Percentiles rank a stretch among this genome's conserved stretches.
These are phyloP conservation scores for Odocoileus virginianus DNA, from an alignment of 2,113 vertebrate genomes.

Conservation along the genomic window DNA sequence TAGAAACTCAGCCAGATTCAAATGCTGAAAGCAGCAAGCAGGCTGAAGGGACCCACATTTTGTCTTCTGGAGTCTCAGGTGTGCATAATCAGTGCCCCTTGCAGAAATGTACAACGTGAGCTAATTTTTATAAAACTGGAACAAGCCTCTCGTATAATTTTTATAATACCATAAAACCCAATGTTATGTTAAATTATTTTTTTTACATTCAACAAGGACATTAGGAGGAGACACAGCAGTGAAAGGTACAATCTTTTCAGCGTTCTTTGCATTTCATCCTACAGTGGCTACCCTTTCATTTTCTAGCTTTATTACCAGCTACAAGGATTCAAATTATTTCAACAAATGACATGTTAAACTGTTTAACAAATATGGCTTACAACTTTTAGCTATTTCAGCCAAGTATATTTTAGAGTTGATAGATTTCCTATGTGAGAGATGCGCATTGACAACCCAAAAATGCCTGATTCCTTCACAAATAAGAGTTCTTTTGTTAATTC, in stretches of 20 bases:
- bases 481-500: background rate
- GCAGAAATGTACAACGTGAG: conserved; percentile 33
- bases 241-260: background rate
- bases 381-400: background rate
- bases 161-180: conserved; percentile 68
- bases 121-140: conserved; percentile 66
- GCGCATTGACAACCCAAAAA: background rate
- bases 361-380: background rate
- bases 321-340: background rate
- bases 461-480: background rate
- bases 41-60: conserved; percentile 18
- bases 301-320: conserved; percentile 9
- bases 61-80: conserved; percentile 16
- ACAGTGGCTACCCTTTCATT: background rate
- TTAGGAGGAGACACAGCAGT: conserved; percentile 34
- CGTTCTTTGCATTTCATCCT: conserved; percentile 29
- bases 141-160: conserved; percentile 63
- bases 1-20: conserved; percentile 59
- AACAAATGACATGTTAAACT: background rate
- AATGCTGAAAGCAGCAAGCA: conserved; percentile 41
- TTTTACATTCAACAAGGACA: conserved; percentile 67
- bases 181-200: conserved; percentile 73
- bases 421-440: background rate
- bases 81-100: conserved; percentile 12
- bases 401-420: background rate